These are phyloP conservation scores for Lordiphosa mommai DNA, from an alignment of 1,140 invertebrate genomes.

Conservation along the genomic window DNA sequence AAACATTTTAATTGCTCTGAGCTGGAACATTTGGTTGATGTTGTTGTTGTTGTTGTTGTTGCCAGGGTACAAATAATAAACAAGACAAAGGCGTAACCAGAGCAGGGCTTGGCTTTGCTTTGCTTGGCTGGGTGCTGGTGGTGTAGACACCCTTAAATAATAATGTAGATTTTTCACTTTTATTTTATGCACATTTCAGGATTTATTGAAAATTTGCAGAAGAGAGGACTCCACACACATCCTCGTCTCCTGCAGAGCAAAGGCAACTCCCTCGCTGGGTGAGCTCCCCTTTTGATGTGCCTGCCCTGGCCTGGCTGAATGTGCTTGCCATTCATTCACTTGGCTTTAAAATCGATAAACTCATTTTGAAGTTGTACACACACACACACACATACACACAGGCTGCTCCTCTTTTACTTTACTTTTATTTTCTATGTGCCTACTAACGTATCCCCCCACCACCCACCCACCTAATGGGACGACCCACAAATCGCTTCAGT, in stretches of 20 bases:
- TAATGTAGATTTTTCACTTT: slow-evolving; percentile 44
- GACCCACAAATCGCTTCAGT: slow-evolving; percentile 31
- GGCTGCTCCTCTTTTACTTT: slow-evolving; percentile 29
- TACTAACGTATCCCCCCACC: slow-evolving; percentile 17
- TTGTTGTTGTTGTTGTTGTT: slow-evolving; percentile 28
- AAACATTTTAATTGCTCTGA: slow-evolving; percentile 68
- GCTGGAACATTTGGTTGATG: slow-evolving; percentile 18
- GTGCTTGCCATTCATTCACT: slow-evolving; percentile 32
- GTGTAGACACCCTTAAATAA: slow-evolving; percentile 64
- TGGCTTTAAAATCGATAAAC: slow-evolving; percentile 77
- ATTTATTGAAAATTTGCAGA: slow-evolving; percentile 52
- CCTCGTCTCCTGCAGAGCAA: too few species aligned
- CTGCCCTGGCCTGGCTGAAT: slow-evolving; percentile 10
- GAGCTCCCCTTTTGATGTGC: neutral
- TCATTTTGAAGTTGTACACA: slow-evolving; percentile 71
- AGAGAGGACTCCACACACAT: slow-evolving; percentile 2
- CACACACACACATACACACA: slow-evolving; percentile 19
- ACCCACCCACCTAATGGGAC: neutral
- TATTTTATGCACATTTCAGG: slow-evolving; percentile 34
- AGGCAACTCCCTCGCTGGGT: too few species aligned
- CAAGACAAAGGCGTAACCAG: slow-evolving; percentile 63
- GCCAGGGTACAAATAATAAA: slow-evolving; percentile 70
- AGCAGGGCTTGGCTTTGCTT: neutral
- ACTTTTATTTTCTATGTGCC: slow-evolving; percentile 69
- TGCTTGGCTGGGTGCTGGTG: neutral